Base-by-base conservation (phyloP, 2,797 vertebrate species). In the Numenius phaeopus region DNA sequence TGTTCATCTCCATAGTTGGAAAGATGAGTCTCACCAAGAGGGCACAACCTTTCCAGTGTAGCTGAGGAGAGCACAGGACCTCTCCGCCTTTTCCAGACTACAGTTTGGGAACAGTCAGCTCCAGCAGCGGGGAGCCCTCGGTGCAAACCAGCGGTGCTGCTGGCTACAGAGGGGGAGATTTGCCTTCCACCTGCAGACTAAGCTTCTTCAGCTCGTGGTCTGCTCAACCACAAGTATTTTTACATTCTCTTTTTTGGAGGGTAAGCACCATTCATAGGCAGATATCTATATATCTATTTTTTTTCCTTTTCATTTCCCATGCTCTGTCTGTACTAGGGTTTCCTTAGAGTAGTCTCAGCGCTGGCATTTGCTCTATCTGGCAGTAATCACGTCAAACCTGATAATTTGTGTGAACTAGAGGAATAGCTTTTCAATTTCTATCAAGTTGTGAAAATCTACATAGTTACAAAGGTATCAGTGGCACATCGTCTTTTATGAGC, bases 91-190 rank as follows among this genome's bases (percentile, higher is more conserved):
- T 70, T 87, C 70, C 49, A n/a, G 11, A 5, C 16, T 34, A 5
- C 8, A 27, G 10, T 58, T 39, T 50, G 57, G 49, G 37, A 71
- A 58, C 11, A 46, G 50, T 13, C n/a, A 40, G 30, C 30, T 75
- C 37, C 27, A 46, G 42, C 49, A 44, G 37, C 2, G 1, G 2
- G 9, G 32, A 14, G 6, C 21, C 23, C 14, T 55, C 0, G 0
- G 10, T n/a, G 49, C 27, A 69, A 50, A 40, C 46, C 40, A 24
- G 40, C 1, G 5, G 14, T 42, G 40, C 59, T 83, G 79, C 27
- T 61, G 47, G 11, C 62, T 80, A 6, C 0, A 1, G 2, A 11
- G 3, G 11, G 11, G 27, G 30, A 61, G 44, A 49, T 29, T 42
- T 52, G 34, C 58, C 18, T 76, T 47, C 46, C 11, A 9, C 20